phyloP scores from a whole-genome alignment of 1,140 invertebrate genomes.

The Ericerus pela region DNA sequence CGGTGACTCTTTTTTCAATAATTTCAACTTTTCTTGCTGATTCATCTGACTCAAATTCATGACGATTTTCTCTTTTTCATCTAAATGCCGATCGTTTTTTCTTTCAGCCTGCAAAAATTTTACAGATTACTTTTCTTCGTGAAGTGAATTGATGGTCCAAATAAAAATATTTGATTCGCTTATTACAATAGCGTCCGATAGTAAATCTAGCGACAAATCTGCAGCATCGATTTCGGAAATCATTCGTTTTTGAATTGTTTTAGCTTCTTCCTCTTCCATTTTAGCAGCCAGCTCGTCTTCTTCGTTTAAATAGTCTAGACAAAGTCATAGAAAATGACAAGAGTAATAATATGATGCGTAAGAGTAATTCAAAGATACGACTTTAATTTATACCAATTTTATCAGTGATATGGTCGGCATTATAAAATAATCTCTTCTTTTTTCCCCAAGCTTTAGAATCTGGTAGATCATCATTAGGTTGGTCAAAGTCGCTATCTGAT shows the following conservation, averaged over 20 bases:
- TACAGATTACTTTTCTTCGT: too few relatives aligned
- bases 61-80: neutral
- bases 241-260: neutral
- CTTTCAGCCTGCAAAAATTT: too few relatives aligned
- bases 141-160: neutral
- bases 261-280: conserved; percentile 1
- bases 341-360: neutral
- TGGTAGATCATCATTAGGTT: neutral
- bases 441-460: neutral
- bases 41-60: neutral
- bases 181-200: neutral
- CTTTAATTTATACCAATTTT: neutral
- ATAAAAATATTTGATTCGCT: neutral
- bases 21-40: neutral
- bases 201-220: neutral
- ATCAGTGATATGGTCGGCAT: neutral
- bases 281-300: neutral
- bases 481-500: neutral
- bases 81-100: too few relatives aligned
- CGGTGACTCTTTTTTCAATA: neutral
- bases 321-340: neutral
- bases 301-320: neutral
- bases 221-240: neutral
- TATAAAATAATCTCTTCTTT: neutral
- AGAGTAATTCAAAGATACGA: neutral